Conservation (phyloP, 2,113 vertebrate genomes). For the Ovibos moschatus region DNA sequence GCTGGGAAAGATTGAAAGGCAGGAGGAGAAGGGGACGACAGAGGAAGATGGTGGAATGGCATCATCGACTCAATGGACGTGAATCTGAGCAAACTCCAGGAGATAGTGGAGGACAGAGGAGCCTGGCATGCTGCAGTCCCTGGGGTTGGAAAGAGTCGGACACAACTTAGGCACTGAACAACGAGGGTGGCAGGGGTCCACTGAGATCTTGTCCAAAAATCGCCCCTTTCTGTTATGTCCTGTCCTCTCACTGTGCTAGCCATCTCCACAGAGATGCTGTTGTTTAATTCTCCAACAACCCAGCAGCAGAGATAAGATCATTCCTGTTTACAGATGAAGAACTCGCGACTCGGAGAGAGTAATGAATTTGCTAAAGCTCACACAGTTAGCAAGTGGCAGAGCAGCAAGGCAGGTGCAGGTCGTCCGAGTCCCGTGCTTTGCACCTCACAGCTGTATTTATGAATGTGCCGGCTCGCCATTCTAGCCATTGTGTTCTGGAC, state of each 20-base stretch:
- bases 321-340: neutral
- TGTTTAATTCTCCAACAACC: rapidly evolving
- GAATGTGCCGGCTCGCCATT: neutral
- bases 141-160: neutral
- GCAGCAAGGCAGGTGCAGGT: neutral
- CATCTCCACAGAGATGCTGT: rapidly evolving
- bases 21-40: neutral
- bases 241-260: no score
- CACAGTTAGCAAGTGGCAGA: neutral
- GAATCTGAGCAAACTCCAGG: neutral
- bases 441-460: rapidly evolving
- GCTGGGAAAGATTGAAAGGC: neutral
- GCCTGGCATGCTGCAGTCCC: neutral
- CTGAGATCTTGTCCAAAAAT: neutral
- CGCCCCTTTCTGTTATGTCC: rapidly evolving
- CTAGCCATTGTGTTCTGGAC: neutral
- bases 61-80: neutral
- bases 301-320: neutral
- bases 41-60: neutral
- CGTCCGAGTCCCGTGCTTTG: rapidly evolving
- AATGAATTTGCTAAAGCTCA: neutral
- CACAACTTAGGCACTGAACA: neutral
- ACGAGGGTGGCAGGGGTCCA: rapidly evolving
- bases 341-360: neutral
- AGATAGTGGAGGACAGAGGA: neutral